phyloP scores from a whole-genome alignment of 2,888 invertebrate species.

The Gnatocerus cornutus region DNA sequence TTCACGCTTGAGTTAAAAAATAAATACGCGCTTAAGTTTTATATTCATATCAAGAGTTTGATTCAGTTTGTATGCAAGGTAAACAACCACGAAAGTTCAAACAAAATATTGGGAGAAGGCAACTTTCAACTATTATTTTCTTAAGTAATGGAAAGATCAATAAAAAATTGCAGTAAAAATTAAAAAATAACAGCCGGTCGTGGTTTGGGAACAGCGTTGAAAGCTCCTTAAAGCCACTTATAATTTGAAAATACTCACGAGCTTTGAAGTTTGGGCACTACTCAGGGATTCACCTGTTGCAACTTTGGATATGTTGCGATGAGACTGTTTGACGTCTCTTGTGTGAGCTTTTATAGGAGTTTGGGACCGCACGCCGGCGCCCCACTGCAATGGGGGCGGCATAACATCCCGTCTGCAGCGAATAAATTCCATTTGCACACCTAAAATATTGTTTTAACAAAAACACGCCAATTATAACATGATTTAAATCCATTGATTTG shows the following conservation, averaged over 20 bases:
- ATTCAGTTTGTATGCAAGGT: constrained; percentile 13
- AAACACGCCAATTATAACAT: constrained; percentile 17
- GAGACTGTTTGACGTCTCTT: constrained; percentile 58
- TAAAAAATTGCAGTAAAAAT: not conserved
- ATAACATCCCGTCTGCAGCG: constrained; percentile 26
- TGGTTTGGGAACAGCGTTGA: too few species aligned
- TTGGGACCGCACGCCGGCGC: constrained; percentile 60
- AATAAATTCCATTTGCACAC: constrained; percentile 43
- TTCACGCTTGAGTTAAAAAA: constrained; percentile 18
- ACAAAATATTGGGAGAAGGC: not conserved
- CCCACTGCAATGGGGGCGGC: constrained; percentile 49
- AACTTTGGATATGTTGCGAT: constrained; percentile 55
- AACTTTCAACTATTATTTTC: constrained; percentile 6
- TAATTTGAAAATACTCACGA: constrained; percentile 33
- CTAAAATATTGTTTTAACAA: constrained; percentile 31
- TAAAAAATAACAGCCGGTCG: not conserved
- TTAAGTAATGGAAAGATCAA: not conserved
- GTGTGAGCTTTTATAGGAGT: constrained; percentile 59
- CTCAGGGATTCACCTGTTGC: constrained; percentile 57
- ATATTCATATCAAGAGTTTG: constrained; percentile 8
- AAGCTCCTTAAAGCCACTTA: too few species aligned
- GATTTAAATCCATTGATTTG: constrained; percentile 22
- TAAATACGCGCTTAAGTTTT: constrained; percentile 5
- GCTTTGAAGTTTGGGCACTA: constrained; percentile 30
- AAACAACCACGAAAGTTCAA: constrained; percentile 16